Conservation (phyloP, 2,888 invertebrate species). For the Tetragonisca angustula region DNA sequence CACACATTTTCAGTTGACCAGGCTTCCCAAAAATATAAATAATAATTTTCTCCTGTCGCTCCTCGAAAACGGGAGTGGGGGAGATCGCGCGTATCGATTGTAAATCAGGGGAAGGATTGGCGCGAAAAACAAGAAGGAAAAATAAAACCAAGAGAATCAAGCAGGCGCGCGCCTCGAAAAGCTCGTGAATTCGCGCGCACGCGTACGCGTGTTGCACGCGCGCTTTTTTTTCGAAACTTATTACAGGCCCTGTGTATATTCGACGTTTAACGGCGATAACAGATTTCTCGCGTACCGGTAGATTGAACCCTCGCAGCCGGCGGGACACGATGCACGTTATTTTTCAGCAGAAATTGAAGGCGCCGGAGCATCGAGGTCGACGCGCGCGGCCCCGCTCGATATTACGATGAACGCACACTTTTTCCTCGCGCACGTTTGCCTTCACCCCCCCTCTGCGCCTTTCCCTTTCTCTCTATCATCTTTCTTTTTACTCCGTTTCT, state of each 20-base stretch:
- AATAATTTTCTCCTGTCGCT: background rate
- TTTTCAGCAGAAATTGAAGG: slow-evolving; percentile 58
- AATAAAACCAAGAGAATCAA: background rate
- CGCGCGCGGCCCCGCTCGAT: slow-evolving; percentile 48
- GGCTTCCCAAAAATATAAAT: background rate
- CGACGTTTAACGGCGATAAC: slow-evolving; percentile 44
- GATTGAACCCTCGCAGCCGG: slow-evolving; percentile 38
- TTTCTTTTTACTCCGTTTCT: background rate
- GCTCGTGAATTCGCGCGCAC: slow-evolving; percentile 17
- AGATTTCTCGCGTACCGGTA: slow-evolving; percentile 60
- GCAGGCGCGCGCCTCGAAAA: background rate
- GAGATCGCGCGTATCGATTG: slow-evolving; percentile 31
- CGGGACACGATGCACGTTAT: slow-evolving; percentile 45
- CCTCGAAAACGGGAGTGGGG: no score
- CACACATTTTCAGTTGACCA: background rate
- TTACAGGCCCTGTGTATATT: slow-evolving; percentile 18
- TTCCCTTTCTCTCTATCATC: background rate
- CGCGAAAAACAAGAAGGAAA: no score
- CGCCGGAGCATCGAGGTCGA: slow-evolving; percentile 54
- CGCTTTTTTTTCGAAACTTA: slow-evolving; percentile 45
- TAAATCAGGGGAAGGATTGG: slow-evolving; percentile 6
- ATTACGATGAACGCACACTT: slow-evolving; percentile 63
- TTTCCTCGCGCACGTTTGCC: slow-evolving; percentile 21
- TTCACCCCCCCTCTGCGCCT: background rate
- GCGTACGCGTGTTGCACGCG: background rate